A percentile compares a stretch with the other conserved stretches of the same genome.
Evolutionary conservation across 2,888 invertebrate species (phyloP).

Genomic region (Macrophya annulata): DNA sequence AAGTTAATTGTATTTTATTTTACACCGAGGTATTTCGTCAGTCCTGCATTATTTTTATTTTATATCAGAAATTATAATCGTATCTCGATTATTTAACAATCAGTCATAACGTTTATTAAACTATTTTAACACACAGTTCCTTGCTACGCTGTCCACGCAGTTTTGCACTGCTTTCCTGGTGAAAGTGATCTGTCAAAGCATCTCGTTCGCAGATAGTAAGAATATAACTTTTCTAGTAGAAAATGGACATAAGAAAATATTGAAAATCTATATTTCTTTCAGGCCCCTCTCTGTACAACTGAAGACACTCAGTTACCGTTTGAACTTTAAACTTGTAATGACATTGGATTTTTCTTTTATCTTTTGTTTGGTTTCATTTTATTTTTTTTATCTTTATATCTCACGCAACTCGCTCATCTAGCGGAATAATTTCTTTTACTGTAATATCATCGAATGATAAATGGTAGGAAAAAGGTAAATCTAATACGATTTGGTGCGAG

Average conservation of each 20-base stretch:
- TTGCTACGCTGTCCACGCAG: conserved; percentile 63
- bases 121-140: not conserved
- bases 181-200: conserved; percentile 76
- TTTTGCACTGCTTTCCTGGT: conserved; percentile 76
- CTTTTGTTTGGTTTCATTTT: no score
- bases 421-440: not conserved
- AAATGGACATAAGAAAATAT: not conserved
- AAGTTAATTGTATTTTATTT: conserved; percentile 44
- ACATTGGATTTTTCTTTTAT: not conserved
- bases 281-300: conserved; percentile 2
- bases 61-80: conserved; percentile 13
- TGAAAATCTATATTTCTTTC: not conserved
- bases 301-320: not conserved
- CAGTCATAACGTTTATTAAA: conserved; percentile 22
- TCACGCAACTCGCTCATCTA: not conserved
- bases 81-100: not conserved
- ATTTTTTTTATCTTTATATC: not conserved
- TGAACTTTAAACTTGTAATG: not conserved
- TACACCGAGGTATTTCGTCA: conserved; percentile 42
- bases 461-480: conserved; percentile 3
- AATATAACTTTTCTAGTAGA: not conserved
- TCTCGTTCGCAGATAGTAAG: conserved; percentile 10
- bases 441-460: no score
- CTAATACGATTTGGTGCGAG: conserved; percentile 7
- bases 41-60: not conserved